Evolutionary conservation across 2,888 invertebrate species (phyloP).

Genomic region (Drosophila meridiana): DNA sequence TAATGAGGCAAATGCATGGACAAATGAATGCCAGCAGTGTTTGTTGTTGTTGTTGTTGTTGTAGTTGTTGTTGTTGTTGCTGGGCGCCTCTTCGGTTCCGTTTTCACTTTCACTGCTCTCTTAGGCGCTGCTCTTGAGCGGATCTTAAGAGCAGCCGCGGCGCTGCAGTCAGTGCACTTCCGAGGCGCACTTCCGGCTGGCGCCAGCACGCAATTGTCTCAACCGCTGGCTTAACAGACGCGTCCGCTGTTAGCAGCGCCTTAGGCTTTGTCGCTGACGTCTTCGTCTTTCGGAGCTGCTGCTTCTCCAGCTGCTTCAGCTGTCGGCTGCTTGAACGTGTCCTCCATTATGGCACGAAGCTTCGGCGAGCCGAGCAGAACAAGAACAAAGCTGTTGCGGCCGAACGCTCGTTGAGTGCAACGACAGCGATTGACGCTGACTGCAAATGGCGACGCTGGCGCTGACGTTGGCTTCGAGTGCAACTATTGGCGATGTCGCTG

Average conservation of each 20-base stretch:
- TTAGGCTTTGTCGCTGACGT: slow-evolving; percentile 27
- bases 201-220: slow-evolving; percentile 22
- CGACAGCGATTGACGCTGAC: slow-evolving; percentile 52
- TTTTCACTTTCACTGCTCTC: slow-evolving; percentile 45
- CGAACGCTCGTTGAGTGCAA: slow-evolving; percentile 63
- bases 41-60: background rate
- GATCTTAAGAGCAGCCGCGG: slow-evolving; percentile 19
- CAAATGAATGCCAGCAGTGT: background rate
- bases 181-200: slow-evolving; percentile 51
- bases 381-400: slow-evolving; percentile 49
- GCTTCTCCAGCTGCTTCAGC: slow-evolving; percentile 17
- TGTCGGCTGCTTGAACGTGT: slow-evolving; percentile 33
- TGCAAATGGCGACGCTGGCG: slow-evolving; percentile 60
- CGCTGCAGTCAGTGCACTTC: slow-evolving; percentile 47
- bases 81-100: background rate
- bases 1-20: background rate
- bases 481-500: slow-evolving; percentile 68
- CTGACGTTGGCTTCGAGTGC: slow-evolving; percentile 70
- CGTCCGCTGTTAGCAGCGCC: slow-evolving; percentile 28
- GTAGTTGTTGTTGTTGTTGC: background rate
- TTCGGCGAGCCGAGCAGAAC: slow-evolving; percentile 36
- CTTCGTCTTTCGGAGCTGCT: slow-evolving; percentile 31
- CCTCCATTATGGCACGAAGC: slow-evolving; percentile 38
- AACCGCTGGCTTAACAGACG: slow-evolving; percentile 39
- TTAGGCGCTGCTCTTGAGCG: slow-evolving; percentile 35